Evolutionary conservation across 2,113 vertebrate genomes (phyloP).

Genomic region (Upupa epops): DNA sequence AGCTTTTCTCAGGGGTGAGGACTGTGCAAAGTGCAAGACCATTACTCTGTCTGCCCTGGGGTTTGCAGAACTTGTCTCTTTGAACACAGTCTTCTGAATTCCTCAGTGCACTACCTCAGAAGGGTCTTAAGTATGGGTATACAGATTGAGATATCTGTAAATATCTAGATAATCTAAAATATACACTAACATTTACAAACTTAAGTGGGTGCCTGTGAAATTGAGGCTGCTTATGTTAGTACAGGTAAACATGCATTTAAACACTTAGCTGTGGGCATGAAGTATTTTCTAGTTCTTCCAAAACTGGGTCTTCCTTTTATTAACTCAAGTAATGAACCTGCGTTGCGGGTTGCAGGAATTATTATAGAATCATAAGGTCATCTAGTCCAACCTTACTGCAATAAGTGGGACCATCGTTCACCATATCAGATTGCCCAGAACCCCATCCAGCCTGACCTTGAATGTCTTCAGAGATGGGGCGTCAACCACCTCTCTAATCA

Average conservation of each 20-base stretch:
- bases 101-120: background rate
- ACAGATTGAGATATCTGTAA: no score
- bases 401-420: no score
- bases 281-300: background rate
- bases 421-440: no score
- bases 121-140: background rate
- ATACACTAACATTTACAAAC: background rate
- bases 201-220: rapidly evolving
- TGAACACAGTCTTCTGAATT: background rate
- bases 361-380: background rate
- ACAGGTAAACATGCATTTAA: background rate
- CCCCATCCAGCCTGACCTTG: no score
- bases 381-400: no score
- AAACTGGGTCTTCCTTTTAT: background rate
- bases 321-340: background rate
- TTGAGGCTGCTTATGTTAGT: background rate
- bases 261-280: background rate
- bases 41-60: rapidly evolving
- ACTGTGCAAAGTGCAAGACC: background rate
- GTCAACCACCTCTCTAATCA: no score
- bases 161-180: no score
- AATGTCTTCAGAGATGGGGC: no score
- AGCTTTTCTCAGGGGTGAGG: background rate
- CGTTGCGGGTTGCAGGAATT: background rate
- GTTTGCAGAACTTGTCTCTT: background rate